A percentile compares a stretch with the other conserved stretches of the same genome.
Conservation (phyloP, 2,797 vertebrate genomes). For the Ceryle rudis region DNA sequence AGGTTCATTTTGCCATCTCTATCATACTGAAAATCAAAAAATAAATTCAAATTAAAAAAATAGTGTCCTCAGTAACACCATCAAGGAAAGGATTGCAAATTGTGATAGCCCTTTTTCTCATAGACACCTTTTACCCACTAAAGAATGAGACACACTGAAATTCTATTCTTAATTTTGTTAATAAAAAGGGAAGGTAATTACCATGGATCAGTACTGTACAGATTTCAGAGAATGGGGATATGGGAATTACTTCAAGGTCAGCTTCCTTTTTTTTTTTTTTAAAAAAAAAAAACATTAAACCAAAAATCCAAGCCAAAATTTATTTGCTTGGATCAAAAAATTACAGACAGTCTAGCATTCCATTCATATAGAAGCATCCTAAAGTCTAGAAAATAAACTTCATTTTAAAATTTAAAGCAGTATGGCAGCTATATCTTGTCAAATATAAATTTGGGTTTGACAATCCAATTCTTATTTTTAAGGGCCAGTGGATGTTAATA, state of each 20-base stretch:
- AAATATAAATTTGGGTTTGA: slow-evolving; percentile 23
- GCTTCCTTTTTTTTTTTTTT: not conserved
- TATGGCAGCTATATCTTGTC: not conserved
- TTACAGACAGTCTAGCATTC: not conserved
- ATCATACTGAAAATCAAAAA: not conserved
- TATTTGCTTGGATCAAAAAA: not conserved
- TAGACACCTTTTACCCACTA: not conserved
- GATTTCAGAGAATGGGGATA: not conserved
- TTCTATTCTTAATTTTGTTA: not conserved
- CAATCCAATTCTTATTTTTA: slow-evolving; percentile 58
- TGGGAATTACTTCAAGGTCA: not conserved
- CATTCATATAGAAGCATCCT: not conserved
- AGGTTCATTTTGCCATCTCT: not conserved
- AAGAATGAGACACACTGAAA: not conserved
- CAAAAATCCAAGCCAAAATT: not conserved
- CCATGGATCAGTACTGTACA: not conserved
- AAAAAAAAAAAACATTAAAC: not conserved
- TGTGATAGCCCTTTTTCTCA: not conserved
- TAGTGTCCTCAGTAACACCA: not conserved
- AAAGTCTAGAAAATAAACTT: not conserved
- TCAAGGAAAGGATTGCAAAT: not conserved
- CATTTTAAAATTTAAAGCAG: not conserved
- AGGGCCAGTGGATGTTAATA: slow-evolving; percentile 91
- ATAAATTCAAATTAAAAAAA: not conserved
- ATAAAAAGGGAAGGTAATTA: not conserved